A percentile compares a stretch with the other conserved stretches of the same genome.
phyloP scores from a whole-genome alignment of 2,888 invertebrate species.

The Geophilus truncorum region DNA sequence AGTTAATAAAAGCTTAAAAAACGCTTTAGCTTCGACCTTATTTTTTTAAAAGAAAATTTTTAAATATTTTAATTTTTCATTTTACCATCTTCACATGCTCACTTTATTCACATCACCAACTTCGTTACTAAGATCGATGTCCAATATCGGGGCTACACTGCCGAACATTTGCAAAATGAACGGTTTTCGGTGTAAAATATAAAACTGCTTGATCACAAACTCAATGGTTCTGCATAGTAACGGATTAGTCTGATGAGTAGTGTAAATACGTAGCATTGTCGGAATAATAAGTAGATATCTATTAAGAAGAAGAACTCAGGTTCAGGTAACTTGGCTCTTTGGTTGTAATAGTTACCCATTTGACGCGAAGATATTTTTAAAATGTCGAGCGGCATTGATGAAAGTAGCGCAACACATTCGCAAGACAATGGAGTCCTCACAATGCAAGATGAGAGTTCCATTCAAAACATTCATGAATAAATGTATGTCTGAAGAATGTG shows the following conservation, averaged over 20 bases:
- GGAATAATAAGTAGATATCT: conserved; percentile 97
- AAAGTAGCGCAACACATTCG: conserved; percentile 95
- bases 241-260: conserved; percentile 95
- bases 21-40: conserved; percentile 79
- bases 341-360: conserved; percentile 63
- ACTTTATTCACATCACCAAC: conserved; percentile 91
- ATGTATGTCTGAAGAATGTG: conserved; percentile 94
- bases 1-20: conserved; percentile 85
- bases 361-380: conserved; percentile 96
- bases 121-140: conserved; percentile 68
- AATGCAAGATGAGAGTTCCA: conserved; percentile 91
- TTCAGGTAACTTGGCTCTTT: background rate
- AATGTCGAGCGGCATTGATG: conserved; percentile 95
- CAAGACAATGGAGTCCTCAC: conserved; percentile 92
- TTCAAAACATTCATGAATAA: conserved; percentile 95
- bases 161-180: conserved; percentile 99
- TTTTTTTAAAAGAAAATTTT: conserved; percentile 34
- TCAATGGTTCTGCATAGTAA: conserved; percentile 92
- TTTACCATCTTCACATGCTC: conserved; percentile 34
- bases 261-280: conserved; percentile 90
- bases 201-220: conserved; percentile 97
- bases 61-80: no score
- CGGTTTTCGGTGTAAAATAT: conserved; percentile 93
- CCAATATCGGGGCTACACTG: conserved; percentile 91
- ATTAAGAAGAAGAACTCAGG: conserved; percentile 34